These are phyloP conservation scores for Callipepla californica DNA, from an alignment of 2,113 vertebrate genomes.

Conservation along the genomic window DNA sequence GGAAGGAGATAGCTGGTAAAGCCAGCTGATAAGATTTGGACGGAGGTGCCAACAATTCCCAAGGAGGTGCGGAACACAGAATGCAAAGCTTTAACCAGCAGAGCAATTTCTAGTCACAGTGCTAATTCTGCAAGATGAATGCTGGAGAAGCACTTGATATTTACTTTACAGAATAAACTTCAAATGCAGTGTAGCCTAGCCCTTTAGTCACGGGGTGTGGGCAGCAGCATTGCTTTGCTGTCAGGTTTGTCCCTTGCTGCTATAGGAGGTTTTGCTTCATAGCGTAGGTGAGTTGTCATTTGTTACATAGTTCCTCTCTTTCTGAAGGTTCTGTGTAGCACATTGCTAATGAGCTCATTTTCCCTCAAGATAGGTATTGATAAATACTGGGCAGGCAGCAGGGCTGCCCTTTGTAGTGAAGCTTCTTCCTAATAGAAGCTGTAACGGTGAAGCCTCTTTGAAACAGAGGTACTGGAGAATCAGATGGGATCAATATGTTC, in stretches of 20 bases:
- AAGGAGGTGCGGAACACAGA: constrained; percentile 48
- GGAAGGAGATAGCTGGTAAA: constrained; percentile 35
- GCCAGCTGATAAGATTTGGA: constrained; percentile 49
- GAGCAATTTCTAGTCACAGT: constrained; percentile 37
- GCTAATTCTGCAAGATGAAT: constrained; percentile 50
- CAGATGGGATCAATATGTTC: constrained; percentile 58
- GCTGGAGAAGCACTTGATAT: neutral
- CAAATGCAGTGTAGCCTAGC: neutral
- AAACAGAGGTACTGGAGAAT: constrained; percentile 18
- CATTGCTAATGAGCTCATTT: neutral
- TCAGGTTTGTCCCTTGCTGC: neutral
- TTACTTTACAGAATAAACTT: constrained; percentile 32
- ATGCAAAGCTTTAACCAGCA: constrained; percentile 58
- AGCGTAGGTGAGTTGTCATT: neutral
- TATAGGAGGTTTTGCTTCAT: neutral
- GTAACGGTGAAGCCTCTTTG: constrained; percentile 5
- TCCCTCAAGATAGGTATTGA: neutral
- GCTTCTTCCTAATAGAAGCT: constrained; percentile 18
- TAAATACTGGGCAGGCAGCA: neutral
- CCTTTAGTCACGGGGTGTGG: neutral
- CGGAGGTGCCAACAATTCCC: constrained; percentile 42
- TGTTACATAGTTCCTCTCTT: neutral
- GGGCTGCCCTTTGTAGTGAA: neutral
- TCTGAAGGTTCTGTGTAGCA: neutral
- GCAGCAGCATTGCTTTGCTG: neutral